phyloP scores from a whole-genome alignment of 2,113 vertebrate species.

The Ammospiza nelsoni region DNA sequence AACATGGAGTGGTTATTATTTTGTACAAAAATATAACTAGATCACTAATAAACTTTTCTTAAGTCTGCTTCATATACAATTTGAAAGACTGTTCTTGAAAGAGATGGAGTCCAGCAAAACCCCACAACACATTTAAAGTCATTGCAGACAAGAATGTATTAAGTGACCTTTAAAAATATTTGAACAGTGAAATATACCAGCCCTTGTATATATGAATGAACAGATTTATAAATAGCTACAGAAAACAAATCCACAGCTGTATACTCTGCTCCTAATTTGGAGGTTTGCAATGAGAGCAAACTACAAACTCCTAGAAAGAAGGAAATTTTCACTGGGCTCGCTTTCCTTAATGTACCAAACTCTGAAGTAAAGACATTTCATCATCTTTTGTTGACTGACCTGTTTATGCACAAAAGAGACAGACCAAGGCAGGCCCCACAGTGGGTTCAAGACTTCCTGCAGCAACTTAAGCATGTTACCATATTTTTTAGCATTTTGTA shows the following conservation, averaged over 20 bases:
- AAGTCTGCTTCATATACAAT: neutral
- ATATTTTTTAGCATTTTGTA: neutral
- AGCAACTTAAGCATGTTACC: neutral
- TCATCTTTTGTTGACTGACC: neutral
- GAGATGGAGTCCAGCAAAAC: neutral
- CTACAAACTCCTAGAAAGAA: neutral
- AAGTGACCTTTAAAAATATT: slow-evolving; percentile 11
- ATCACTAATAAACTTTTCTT: neutral
- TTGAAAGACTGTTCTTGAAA: neutral
- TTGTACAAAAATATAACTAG: slow-evolving; percentile 44
- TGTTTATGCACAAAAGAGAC: neutral
- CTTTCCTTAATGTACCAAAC: neutral
- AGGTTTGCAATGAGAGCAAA: neutral
- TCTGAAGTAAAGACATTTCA: neutral
- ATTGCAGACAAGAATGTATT: neutral
- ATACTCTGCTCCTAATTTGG: neutral
- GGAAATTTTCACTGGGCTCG: neutral
- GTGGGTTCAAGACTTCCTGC: neutral
- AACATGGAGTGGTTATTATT: neutral
- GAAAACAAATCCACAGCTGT: neutral
- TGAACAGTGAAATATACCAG: neutral
- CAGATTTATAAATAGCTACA: neutral
- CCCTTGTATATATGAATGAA: neutral
- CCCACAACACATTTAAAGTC: neutral
- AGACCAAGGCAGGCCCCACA: neutral